Conservation (phyloP, 2,113 vertebrate species). For the Peucedramus taeniatus region DNA sequence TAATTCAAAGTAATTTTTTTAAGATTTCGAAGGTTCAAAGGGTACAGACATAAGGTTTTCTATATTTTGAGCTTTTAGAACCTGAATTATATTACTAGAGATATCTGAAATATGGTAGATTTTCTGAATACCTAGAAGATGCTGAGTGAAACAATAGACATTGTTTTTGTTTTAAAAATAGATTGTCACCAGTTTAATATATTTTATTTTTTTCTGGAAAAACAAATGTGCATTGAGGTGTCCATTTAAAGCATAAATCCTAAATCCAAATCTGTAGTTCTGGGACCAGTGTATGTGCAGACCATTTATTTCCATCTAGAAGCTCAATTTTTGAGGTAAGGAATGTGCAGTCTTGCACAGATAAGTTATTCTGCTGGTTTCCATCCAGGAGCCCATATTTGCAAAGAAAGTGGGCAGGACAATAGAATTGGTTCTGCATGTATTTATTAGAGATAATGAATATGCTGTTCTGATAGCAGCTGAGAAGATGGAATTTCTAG, state of each 20-base stretch:
- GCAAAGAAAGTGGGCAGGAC: neutral
- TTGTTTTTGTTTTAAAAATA: neutral
- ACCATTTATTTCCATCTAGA: neutral
- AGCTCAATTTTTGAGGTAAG: neutral
- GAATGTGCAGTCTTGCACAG: neutral
- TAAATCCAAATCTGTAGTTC: neutral
- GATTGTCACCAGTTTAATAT: neutral
- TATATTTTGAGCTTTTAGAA: neutral
- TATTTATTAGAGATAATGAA: neutral
- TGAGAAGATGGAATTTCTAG: neutral
- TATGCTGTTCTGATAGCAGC: neutral
- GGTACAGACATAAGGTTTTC: neutral
- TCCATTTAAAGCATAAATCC: neutral
- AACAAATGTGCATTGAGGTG: neutral
- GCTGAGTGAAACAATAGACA: neutral
- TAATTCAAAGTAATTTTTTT: neutral
- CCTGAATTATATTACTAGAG: neutral
- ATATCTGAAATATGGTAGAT: neutral
- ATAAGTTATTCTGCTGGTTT: neutral
- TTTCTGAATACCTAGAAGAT: neutral
- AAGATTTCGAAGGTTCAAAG: neutral
- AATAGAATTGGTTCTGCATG: neutral
- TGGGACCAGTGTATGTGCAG: neutral
- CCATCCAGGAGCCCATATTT: neutral
- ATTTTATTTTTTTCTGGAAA: neutral